A percentile compares a stretch with the other conserved stretches of the same genome.
Evolutionary conservation across 2,113 vertebrate species (phyloP).

Genomic region (Isurus oxyrinchus): DNA sequence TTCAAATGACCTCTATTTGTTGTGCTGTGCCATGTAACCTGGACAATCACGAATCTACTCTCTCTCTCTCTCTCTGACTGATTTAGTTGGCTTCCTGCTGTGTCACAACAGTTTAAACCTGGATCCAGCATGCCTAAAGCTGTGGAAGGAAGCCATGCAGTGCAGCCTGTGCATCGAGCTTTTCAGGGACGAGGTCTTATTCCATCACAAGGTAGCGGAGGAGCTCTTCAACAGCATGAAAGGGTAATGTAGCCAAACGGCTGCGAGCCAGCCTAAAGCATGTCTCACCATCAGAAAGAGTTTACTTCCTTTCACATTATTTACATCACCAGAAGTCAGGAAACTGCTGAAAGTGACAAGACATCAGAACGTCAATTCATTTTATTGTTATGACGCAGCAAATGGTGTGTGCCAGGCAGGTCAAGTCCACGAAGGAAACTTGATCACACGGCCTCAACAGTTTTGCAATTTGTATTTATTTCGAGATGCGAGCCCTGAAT

Average conservation of each 20-base stretch:
- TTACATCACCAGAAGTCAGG: not conserved
- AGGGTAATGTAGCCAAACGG: conserved; percentile 60
- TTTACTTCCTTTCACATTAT: not conserved
- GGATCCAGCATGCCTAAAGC: conserved; percentile 62
- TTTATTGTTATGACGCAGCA: no score
- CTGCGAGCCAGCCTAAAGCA: not conserved
- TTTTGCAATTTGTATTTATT: no score
- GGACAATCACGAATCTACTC: not conserved
- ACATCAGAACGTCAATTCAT: no score
- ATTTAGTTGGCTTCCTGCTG: conserved; percentile 79
- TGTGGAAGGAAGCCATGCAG: conserved; percentile 80
- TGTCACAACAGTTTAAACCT: conserved; percentile 73
- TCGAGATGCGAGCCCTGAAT: no score
- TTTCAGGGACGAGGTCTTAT: conserved; percentile 73
- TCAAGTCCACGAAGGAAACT: no score
- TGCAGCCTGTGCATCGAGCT: conserved; percentile 73
- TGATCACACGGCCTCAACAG: no score
- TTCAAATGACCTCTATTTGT: not conserved
- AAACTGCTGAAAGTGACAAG: no score
- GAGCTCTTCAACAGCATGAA: conserved; percentile 73
- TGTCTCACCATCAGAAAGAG: no score
- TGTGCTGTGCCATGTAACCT: conserved; percentile 18
- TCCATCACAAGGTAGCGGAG: conserved; percentile 78
- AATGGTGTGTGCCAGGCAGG: no score
- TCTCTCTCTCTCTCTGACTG: no score